phyloP scores from a whole-genome alignment of 2,113 vertebrate genomes.

The Ramphastos sulfuratus region DNA sequence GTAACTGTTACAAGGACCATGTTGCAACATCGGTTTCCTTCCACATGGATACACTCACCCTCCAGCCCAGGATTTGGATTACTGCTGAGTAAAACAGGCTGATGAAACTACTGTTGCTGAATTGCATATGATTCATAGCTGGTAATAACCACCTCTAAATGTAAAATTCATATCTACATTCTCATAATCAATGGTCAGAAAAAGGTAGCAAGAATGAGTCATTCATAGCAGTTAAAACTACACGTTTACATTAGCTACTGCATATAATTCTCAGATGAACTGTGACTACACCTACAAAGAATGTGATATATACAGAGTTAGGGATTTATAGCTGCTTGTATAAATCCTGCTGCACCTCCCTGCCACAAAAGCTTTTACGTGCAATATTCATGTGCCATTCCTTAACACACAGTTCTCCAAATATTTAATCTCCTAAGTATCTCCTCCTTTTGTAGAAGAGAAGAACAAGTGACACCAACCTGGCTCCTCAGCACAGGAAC shows the following conservation, averaged over 20 bases:
- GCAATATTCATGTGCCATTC: constrained; percentile 11
- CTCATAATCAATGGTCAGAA: constrained; percentile 54
- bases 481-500: constrained; percentile 46
- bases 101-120: constrained; percentile 45
- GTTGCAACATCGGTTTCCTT: constrained; percentile 14
- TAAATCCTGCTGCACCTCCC: constrained; percentile 32
- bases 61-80: constrained; percentile 10
- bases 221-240: constrained; percentile 28
- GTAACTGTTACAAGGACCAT: neutral
- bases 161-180: constrained; percentile 34
- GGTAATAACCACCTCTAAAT: constrained; percentile 44
- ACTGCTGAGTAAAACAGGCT: constrained; percentile 10
- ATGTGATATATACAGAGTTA: neutral
- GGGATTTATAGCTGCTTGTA: constrained; percentile 2
- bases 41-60: neutral
- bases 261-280: neutral
- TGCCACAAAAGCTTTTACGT: constrained; percentile 52
- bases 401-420: constrained; percentile 8
- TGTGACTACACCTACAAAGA: constrained; percentile 21
- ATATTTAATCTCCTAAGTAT: constrained; percentile 4
- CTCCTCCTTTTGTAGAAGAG: neutral
- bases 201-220: constrained; percentile 41
- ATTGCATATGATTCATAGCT: constrained; percentile 17
- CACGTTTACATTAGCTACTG: neutral
- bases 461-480: constrained; percentile 36